These are phyloP conservation scores for Dasypus novemcinctus DNA, from an alignment of 2,113 vertebrate species.

Conservation along the genomic window DNA sequence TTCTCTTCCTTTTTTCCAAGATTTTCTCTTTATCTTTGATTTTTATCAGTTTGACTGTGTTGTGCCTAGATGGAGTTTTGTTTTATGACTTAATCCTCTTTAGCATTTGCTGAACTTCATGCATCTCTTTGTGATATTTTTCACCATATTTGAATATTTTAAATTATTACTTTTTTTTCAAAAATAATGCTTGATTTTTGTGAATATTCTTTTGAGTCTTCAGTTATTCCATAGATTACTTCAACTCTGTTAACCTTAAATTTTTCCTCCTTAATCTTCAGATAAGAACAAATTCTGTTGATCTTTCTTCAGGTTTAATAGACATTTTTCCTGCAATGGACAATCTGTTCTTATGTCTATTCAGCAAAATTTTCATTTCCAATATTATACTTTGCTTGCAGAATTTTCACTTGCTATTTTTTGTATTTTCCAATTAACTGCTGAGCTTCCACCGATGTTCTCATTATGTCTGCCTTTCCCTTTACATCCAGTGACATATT, in stretches of 20 bases:
- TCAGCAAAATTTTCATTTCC: not conserved
- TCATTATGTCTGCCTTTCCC: not conserved
- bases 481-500: not conserved
- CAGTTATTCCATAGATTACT: not conserved
- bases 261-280: not conserved
- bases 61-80: too few relatives aligned
- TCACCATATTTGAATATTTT: not conserved
- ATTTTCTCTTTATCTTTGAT: not conserved
- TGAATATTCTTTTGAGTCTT: not conserved
- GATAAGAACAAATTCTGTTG: not conserved
- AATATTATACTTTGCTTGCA: not conserved
- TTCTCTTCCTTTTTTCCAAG: not conserved
- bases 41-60: not conserved
- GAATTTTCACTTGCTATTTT: not conserved
- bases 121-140: not conserved
- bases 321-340: not conserved
- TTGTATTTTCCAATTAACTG: not conserved
- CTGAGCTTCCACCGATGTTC: not conserved
- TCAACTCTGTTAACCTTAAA: not conserved
- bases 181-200: not conserved
- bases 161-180: not conserved
- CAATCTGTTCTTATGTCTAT: not conserved
- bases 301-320: not conserved
- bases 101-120: not conserved
- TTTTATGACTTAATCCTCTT: not conserved